These are phyloP conservation scores for Eustalomyia histrio DNA, from an alignment of 2,888 invertebrate genomes.

Conservation along the genomic window DNA sequence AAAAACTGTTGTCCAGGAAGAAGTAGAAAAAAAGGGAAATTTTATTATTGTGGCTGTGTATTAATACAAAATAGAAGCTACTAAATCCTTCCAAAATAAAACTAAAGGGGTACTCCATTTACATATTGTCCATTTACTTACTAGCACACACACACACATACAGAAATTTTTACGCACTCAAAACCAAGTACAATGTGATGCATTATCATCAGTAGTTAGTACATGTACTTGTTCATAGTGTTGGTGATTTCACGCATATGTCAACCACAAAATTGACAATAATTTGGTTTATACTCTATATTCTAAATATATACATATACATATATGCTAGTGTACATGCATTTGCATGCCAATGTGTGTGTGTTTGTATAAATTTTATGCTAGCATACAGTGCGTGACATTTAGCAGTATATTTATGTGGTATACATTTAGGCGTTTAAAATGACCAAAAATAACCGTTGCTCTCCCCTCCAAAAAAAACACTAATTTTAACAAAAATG, in stretches of 20 bases:
- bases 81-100: neutral
- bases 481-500: neutral
- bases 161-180: neutral
- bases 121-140: neutral
- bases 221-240: constrained; percentile 57
- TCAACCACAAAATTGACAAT: constrained; percentile 66
- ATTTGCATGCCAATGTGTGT: neutral
- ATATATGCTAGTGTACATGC: no score
- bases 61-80: constrained; percentile 24
- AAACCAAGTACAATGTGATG: constrained; percentile 44
- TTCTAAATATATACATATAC: constrained; percentile 10
- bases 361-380: constrained; percentile 41
- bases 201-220: constrained; percentile 58
- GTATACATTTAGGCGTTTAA: constrained; percentile 52
- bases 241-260: constrained; percentile 66
- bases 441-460: constrained; percentile 24
- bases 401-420: constrained; percentile 61
- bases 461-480: constrained; percentile 22
- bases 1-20: constrained; percentile 4
- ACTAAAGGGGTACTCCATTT: neutral
- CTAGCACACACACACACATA: neutral
- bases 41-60: constrained; percentile 48
- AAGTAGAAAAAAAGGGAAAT: constrained; percentile 56
- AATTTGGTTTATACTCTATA: constrained; percentile 60
- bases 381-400: constrained; percentile 56